Percentiles rank a stretch among this genome's conserved stretches.
phyloP scores from a whole-genome alignment of 2,888 invertebrate genomes.

The Apodemia hepburni region DNA sequence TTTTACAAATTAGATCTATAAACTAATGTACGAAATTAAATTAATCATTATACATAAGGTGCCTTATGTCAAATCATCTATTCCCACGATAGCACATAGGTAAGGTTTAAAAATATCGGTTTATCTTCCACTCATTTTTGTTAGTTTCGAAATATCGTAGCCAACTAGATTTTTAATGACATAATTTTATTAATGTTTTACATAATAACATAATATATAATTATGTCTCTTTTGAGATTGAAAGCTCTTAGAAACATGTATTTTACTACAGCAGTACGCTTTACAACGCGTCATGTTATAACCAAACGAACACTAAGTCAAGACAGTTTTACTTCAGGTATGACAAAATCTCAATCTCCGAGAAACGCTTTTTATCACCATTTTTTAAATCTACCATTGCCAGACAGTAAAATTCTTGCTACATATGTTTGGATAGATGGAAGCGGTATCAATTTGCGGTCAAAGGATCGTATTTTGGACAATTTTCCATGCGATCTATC shows the following conservation, averaged over 20 bases:
- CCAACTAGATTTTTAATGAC: neutral
- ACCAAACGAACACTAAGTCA: conserved; percentile 21
- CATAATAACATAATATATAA: neutral
- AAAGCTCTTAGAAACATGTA: neutral
- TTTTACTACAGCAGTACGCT: neutral
- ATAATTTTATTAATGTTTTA: neutral
- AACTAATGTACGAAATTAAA: no score
- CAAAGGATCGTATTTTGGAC: conserved; percentile 84
- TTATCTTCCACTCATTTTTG: no score
- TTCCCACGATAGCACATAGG: no score
- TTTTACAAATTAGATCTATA: no score
- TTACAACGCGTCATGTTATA: neutral
- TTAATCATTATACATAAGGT: no score
- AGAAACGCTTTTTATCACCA: conserved; percentile 47
- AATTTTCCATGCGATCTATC: conserved; percentile 75
- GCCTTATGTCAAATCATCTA: no score
- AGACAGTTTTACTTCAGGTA: conserved; percentile 35
- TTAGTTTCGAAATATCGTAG: neutral
- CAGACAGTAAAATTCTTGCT: conserved; percentile 80
- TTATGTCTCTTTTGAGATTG: neutral
- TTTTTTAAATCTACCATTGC: conserved; percentile 68
- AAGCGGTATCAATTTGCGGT: conserved; percentile 84
- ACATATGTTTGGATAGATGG: conserved; percentile 91
- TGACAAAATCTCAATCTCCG: conserved; percentile 38
- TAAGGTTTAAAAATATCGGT: no score